Evolutionary conservation across 2,113 vertebrate genomes (phyloP).

Genomic region (Gadus macrocephalus): DNA sequence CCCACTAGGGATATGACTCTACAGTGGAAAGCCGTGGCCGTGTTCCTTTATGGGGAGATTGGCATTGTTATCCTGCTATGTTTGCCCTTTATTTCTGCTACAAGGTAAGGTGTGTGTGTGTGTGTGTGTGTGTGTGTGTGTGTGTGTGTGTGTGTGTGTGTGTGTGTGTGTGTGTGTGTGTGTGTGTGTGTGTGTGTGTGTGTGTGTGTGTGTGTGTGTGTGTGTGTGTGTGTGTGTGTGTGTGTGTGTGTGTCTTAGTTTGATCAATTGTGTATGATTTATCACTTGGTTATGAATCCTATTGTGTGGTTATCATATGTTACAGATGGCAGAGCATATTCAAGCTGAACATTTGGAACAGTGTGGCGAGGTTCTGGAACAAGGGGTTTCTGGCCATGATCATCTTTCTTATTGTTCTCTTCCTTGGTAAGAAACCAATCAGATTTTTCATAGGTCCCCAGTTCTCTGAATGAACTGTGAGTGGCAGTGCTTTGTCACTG

Average conservation of each 20-base stretch:
- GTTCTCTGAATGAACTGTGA: neutral
- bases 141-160: neutral
- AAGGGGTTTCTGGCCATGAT: conserved; percentile 93
- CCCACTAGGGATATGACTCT: conserved; percentile 75
- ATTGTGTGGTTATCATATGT: too few relatives aligned
- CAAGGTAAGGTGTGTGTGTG: conserved; percentile 68
- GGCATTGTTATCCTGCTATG: conserved; percentile 83
- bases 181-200: neutral
- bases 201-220: neutral
- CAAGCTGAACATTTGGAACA: conserved; percentile 80
- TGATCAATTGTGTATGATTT: too few relatives aligned
- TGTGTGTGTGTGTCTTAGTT: neutral
- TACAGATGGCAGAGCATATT: conserved; percentile 89
- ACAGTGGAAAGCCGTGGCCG: conserved; percentile 87
- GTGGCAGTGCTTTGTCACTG: neutral
- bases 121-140: neutral
- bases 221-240: neutral
- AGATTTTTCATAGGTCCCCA: neutral
- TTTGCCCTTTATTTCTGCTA: conserved; percentile 86
- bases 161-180: neutral
- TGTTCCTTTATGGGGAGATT: conserved; percentile 85
- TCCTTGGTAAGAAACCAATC: conserved; percentile 77
- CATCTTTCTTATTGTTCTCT: conserved; percentile 86
- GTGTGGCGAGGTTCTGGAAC: conserved; percentile 83
- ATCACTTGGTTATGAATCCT: too few relatives aligned